A percentile compares a stretch with the other conserved stretches of the same genome.
These are phyloP conservation scores for Sardinella longiceps DNA, from an alignment of 2,797 vertebrate species.

Conservation along the genomic window DNA sequence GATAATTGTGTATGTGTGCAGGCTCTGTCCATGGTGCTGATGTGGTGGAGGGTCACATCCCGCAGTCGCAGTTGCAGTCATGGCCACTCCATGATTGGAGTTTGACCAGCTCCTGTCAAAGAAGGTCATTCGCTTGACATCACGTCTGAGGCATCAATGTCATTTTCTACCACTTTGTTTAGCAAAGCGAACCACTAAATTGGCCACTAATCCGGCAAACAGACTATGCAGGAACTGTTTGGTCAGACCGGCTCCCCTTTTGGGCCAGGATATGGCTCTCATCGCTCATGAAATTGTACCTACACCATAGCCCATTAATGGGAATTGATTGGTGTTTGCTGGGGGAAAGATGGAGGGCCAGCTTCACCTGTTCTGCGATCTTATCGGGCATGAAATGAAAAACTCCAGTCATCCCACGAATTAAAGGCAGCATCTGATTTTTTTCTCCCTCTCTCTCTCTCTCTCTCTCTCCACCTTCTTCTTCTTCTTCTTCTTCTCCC, in stretches of 20 bases:
- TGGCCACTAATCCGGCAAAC: slow-evolving; percentile 48
- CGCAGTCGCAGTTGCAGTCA: not conserved
- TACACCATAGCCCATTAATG: slow-evolving; percentile 57
- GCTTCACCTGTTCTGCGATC: slow-evolving; percentile 59
- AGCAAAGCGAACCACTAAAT: slow-evolving; percentile 47
- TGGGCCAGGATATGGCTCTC: slow-evolving; percentile 47
- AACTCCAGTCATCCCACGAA: slow-evolving; percentile 65
- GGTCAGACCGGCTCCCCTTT: slow-evolving; percentile 46
- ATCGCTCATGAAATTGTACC: slow-evolving; percentile 61
- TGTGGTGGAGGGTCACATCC: not conserved
- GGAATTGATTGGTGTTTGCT: slow-evolving; percentile 66
- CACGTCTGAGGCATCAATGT: slow-evolving; percentile 25
- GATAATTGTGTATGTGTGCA: not conserved
- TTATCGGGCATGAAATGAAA: slow-evolving; percentile 68
- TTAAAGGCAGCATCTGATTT: slow-evolving; percentile 60
- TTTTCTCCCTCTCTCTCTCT: slow-evolving; percentile 40
- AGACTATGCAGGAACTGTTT: slow-evolving; percentile 49
- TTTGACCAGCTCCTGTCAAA: not conserved
- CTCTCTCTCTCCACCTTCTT: too few relatives aligned
- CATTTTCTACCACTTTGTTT: slow-evolving; percentile 39
- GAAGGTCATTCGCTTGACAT: slow-evolving; percentile 11
- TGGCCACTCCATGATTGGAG: not conserved
- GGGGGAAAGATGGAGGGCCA: slow-evolving; percentile 58
- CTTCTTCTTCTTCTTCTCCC: not conserved
- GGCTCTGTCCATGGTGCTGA: not conserved